A percentile compares a stretch with the other conserved stretches of the same genome.
Conservation (phyloP, 2,113 vertebrate species). For the Istiophorus platypterus region DNA sequence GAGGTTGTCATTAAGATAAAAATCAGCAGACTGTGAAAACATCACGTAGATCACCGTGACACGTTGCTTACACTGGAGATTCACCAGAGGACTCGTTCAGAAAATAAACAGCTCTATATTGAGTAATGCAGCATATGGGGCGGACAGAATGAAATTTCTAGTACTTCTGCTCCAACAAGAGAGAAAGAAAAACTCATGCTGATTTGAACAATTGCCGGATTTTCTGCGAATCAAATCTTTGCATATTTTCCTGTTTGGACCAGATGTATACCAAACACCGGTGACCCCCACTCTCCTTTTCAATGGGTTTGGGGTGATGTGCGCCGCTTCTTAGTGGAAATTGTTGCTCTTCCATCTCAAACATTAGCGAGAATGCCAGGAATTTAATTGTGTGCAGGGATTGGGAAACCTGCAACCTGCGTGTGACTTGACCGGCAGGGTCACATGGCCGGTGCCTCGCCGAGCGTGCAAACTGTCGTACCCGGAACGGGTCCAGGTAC, state of each 20-base stretch:
- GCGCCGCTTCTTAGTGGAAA: constrained; percentile 85
- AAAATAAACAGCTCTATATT: constrained; percentile 68
- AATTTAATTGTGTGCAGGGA: constrained; percentile 82
- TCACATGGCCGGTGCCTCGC: constrained; percentile 66
- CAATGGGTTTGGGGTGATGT: constrained; percentile 86
- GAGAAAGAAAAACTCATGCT: constrained; percentile 86
- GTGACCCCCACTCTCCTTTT: constrained; percentile 88
- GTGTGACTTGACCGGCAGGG: constrained; percentile 78
- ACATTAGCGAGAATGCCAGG: constrained; percentile 86
- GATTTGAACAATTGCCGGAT: constrained; percentile 93
- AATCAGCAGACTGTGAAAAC: constrained; percentile 71
- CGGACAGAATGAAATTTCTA: constrained; percentile 48
- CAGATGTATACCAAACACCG: constrained; percentile 91
- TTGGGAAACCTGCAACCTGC: constrained; percentile 80
- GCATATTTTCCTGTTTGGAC: constrained; percentile 96
- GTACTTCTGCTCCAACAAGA: constrained; percentile 82
- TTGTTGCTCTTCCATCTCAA: constrained; percentile 86
- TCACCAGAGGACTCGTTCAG: constrained; percentile 54
- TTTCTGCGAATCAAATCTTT: constrained; percentile 91
- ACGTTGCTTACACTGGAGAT: constrained; percentile 62
- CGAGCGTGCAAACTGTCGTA: constrained; percentile 55
- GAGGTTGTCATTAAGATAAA: constrained; percentile 72
- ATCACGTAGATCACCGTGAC: constrained; percentile 77
- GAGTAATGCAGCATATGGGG: constrained; percentile 22
- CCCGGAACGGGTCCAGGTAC: constrained; percentile 60